phyloP scores from a whole-genome alignment of 2,888 invertebrate species.

The Phymatocera aterrima region DNA sequence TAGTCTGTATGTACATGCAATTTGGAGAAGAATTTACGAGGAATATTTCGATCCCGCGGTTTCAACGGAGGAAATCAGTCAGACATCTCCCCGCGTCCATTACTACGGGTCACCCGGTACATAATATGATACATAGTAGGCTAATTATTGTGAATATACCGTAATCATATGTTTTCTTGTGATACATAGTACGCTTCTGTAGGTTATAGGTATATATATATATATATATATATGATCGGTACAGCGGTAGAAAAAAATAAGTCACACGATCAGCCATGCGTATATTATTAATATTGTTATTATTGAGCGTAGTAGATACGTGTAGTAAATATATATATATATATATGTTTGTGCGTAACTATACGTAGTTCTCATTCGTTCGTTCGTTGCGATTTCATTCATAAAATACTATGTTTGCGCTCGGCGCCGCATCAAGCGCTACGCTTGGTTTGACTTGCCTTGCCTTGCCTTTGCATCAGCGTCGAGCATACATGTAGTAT shows the following conservation, averaged over 20 bases:
- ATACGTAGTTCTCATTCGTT: neutral
- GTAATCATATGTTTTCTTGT: too few species aligned
- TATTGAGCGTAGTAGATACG: neutral
- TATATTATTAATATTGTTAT: neutral
- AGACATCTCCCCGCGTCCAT: neutral
- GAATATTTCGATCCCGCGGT: too few species aligned
- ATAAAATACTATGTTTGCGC: constrained; percentile 31
- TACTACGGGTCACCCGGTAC: neutral
- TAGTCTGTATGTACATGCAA: too few species aligned
- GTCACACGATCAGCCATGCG: neutral
- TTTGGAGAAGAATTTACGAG: too few species aligned
- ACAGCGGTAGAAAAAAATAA: neutral
- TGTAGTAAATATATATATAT: neutral
- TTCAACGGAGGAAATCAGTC: too few species aligned
- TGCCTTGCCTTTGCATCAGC: neutral
- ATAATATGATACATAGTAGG: too few species aligned
- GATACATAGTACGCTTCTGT: neutral
- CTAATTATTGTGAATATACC: neutral
- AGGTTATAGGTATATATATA: neutral
- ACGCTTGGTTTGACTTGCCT: neutral
- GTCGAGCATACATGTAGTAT: too few species aligned
- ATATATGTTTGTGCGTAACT: neutral
- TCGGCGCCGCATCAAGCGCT: too few species aligned
- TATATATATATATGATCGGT: neutral
- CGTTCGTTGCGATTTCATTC: constrained; percentile 30